A percentile compares a stretch with the other conserved stretches of the same genome.
Conservation (phyloP, 1,140 invertebrate species). For the Phortica variegata region DNA sequence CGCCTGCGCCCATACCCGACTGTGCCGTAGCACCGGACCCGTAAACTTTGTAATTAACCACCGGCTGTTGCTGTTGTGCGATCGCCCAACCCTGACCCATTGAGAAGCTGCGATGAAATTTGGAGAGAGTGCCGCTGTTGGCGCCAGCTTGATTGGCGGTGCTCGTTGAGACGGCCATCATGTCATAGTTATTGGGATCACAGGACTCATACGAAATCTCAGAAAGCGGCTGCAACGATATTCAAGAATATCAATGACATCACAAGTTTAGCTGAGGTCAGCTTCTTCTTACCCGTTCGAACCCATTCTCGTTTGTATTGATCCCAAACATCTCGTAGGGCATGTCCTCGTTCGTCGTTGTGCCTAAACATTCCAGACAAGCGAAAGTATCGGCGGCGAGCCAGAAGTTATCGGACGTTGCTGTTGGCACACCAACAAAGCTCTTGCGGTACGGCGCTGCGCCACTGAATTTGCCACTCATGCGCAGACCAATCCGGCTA, state of each 20-base stretch:
- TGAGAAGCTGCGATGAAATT: constrained; percentile 55
- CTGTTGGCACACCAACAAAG: constrained; percentile 46
- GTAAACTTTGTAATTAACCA: too few species aligned
- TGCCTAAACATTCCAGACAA: constrained; percentile 72
- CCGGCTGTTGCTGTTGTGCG: constrained; percentile 29
- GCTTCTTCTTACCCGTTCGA: constrained; percentile 35
- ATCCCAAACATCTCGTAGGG: constrained; percentile 53
- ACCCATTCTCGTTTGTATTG: constrained; percentile 37
- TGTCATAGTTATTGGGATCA: constrained; percentile 46
- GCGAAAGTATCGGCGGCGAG: constrained; percentile 73
- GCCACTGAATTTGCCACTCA: constrained; percentile 38
- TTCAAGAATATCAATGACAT: not conserved
- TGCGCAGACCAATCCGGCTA: constrained; percentile 38
- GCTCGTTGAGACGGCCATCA: constrained; percentile 31
- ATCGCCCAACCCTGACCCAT: constrained; percentile 55
- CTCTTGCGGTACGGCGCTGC: constrained; percentile 40
- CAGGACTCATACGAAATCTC: constrained; percentile 54
- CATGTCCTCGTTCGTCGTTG: constrained; percentile 61
- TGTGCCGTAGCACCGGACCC: too few species aligned
- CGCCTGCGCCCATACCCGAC: not conserved
- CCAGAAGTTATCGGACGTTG: constrained; percentile 58
- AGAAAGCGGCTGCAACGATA: constrained; percentile 37
- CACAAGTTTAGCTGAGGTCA: not conserved
- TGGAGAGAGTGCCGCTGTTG: constrained; percentile 30
- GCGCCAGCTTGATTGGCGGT: not conserved